Percentiles rank a stretch among this genome's conserved stretches.
Evolutionary conservation across 2,888 invertebrate genomes (phyloP).

Genomic region (Dorcus hopei): DNA sequence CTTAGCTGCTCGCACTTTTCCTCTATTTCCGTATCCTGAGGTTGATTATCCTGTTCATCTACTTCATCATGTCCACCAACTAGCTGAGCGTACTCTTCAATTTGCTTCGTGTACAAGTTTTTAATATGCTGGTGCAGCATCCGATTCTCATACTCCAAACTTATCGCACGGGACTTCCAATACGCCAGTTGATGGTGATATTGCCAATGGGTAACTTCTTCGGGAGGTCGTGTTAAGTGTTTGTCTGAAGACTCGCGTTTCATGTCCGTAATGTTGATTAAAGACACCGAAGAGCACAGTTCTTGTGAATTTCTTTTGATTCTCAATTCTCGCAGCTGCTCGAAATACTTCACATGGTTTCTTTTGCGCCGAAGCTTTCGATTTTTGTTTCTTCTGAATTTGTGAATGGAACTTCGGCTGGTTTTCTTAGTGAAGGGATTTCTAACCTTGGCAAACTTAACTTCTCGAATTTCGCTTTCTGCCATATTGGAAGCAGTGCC

Average conservation of each 20-base stretch:
- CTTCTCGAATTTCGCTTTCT: background rate
- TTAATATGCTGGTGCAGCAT: conserved; percentile 54
- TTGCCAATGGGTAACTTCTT: conserved; percentile 49
- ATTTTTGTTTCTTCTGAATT: conserved; percentile 16
- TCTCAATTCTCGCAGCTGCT: conserved; percentile 19
- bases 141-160: conserved; percentile 58
- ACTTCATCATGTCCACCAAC: conserved; percentile 7
- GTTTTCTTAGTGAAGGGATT: background rate
- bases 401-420: background rate
- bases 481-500: background rate
- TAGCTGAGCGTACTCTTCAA: conserved; percentile 25
- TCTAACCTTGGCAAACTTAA: background rate
- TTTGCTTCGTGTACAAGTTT: conserved; percentile 39
- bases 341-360: conserved; percentile 17
- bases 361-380: conserved; percentile 19
- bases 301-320: conserved; percentile 29
- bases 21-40: background rate
- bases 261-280: conserved; percentile 37
- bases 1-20: background rate
- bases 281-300: conserved; percentile 33
- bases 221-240: conserved; percentile 11
- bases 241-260: conserved; percentile 17
- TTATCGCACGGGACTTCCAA: conserved; percentile 60
- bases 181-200: conserved; percentile 58
- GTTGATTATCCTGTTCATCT: conserved; percentile 4